phyloP scores from a whole-genome alignment of 2,888 invertebrate species.

The Erebia aethiops region DNA sequence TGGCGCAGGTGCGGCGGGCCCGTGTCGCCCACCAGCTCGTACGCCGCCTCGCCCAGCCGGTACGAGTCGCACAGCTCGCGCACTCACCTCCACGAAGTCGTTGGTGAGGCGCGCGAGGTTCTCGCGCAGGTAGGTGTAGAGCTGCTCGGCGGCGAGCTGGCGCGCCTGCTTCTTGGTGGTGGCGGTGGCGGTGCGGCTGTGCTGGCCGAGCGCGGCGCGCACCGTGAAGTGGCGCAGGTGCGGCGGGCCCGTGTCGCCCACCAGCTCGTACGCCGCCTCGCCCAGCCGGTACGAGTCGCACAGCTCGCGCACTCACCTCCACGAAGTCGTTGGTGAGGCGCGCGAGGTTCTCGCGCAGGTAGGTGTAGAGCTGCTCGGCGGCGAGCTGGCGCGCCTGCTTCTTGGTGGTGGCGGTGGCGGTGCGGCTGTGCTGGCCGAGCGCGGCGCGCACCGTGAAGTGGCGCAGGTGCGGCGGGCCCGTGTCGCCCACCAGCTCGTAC shows the following conservation, averaged over 20 bases:
- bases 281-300: conserved; percentile 78
- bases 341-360: conserved; percentile 64
- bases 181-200: conserved; percentile 80
- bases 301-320: conserved; percentile 70
- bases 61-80: conserved; percentile 76
- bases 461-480: conserved; percentile 86
- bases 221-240: conserved; percentile 85
- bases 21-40: conserved; percentile 82
- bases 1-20: conserved; percentile 86
- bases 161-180: conserved; percentile 86
- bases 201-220: conserved; percentile 78
- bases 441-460: conserved; percentile 84
- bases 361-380: conserved; percentile 72
- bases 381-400: conserved; percentile 86
- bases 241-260: conserved; percentile 86
- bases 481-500: conserved; percentile 83
- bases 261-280: conserved; percentile 77
- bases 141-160: conserved; percentile 82
- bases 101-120: conserved; percentile 60
- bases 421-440: conserved; percentile 79
- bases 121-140: conserved; percentile 65
- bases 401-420: conserved; percentile 84
- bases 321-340: conserved; percentile 63
- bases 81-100: conserved; percentile 67
- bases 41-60: conserved; percentile 77